A percentile compares a stretch with the other conserved stretches of the same genome.
phyloP scores from a whole-genome alignment of 1,140 invertebrate genomes.

The Pseudomyrmex cubaensis region DNA sequence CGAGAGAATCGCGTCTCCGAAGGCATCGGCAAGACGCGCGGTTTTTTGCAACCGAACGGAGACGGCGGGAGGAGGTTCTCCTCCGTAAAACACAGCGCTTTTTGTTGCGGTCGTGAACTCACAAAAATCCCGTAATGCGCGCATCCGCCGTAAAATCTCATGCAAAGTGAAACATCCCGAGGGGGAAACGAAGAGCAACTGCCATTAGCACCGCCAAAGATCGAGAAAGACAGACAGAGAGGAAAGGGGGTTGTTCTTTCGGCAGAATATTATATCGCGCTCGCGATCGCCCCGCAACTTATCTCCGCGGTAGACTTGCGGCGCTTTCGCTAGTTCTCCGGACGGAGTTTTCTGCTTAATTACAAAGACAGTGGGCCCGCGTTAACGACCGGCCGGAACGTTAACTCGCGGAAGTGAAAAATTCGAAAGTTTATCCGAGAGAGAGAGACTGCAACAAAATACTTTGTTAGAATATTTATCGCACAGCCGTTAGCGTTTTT shows the following conservation, averaged over 20 bases:
- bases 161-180: slow-evolving; percentile 43
- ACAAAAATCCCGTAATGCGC: slow-evolving; percentile 67
- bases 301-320: background rate
- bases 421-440: slow-evolving; percentile 5
- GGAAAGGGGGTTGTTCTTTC: slow-evolving; percentile 37
- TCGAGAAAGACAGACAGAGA: background rate
- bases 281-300: slow-evolving; percentile 25
- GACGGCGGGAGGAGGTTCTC: background rate
- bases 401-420: slow-evolving; percentile 28
- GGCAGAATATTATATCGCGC: slow-evolving; percentile 67
- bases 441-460: background rate
- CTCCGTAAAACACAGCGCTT: slow-evolving; percentile 47
- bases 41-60: slow-evolving; percentile 54
- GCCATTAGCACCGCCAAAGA: background rate
- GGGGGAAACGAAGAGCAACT: background rate
- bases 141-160: slow-evolving; percentile 71
- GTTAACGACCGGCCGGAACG: slow-evolving; percentile 7
- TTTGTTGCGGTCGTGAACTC: slow-evolving; percentile 50
- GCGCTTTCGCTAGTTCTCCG: slow-evolving; percentile 24
- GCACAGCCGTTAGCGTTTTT: background rate
- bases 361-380: background rate
- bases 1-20: background rate
- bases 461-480: background rate
- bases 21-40: slow-evolving; percentile 42
- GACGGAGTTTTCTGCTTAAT: slow-evolving; percentile 28